A percentile compares a stretch with the other conserved stretches of the same genome.
Evolutionary conservation across 2,888 invertebrate genomes (phyloP).

Genomic region (Philereme transversata): DNA sequence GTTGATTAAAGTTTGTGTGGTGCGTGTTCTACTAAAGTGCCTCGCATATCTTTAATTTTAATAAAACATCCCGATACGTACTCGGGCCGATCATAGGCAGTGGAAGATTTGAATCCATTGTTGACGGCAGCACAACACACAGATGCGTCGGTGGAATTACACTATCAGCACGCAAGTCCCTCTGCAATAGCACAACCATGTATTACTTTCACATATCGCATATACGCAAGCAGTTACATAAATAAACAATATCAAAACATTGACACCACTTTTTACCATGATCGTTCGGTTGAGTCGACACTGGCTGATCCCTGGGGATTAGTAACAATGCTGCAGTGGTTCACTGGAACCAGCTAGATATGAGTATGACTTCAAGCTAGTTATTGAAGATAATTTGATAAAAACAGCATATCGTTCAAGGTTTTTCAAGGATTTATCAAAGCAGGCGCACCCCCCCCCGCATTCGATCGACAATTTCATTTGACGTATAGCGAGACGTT

Average conservation of each 20-base stretch:
- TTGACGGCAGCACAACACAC: constrained; percentile 68
- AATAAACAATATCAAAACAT: constrained; percentile 66
- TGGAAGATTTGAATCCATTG: constrained; percentile 62
- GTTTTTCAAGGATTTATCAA: constrained; percentile 53
- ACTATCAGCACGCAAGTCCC: constrained; percentile 62
- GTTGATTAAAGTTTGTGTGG: constrained; percentile 31
- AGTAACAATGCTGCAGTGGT: background rate
- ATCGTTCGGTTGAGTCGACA: constrained; percentile 27
- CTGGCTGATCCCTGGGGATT: background rate
- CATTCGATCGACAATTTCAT: constrained; percentile 42
- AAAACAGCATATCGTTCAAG: constrained; percentile 57
- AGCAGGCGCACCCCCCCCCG: constrained; percentile 48
- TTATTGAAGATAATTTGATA: constrained; percentile 42
- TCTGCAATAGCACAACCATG: constrained; percentile 61
- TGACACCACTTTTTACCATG: constrained; percentile 54
- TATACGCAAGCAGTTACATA: constrained; percentile 62
- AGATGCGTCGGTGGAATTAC: constrained; percentile 66
- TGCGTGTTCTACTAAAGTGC: constrained; percentile 21
- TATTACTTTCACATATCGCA: constrained; percentile 58
- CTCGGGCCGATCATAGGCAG: constrained; percentile 71
- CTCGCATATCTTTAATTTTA: constrained; percentile 1
- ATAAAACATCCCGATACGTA: constrained; percentile 47
- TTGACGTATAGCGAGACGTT: background rate
- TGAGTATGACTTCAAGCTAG: constrained; percentile 37
- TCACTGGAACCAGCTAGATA: background rate